Percentiles rank a stretch among this genome's conserved stretches.
Conservation (phyloP, 2,888 invertebrate species). For the Dryobota labecula region DNA sequence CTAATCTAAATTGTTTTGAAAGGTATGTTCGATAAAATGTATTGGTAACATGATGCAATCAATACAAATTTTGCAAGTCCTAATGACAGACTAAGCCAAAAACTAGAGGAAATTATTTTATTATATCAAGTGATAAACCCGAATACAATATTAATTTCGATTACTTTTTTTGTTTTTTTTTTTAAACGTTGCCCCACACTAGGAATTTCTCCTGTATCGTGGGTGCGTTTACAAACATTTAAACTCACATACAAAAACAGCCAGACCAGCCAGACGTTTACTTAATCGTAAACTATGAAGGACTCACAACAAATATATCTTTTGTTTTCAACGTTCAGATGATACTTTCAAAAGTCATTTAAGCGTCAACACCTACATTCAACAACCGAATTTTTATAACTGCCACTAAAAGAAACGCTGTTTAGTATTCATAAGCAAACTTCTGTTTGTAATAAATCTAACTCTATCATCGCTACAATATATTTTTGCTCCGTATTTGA, state of each 20-base stretch:
- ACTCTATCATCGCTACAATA: conserved; percentile 11
- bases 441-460: conserved; percentile 51
- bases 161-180: too few species aligned
- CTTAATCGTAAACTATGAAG: conserved; percentile 9
- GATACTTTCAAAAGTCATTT: conserved; percentile 14
- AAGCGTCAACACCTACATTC: conserved; percentile 38
- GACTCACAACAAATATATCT: neutral
- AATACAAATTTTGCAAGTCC: conserved; percentile 31
- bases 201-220: too few species aligned
- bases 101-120: conserved; percentile 11
- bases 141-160: conserved; percentile 18
- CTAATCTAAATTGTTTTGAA: conserved; percentile 61
- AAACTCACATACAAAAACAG: too few species aligned
- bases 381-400: conserved; percentile 45
- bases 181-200: too few species aligned
- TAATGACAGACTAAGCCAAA: neutral
- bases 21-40: conserved; percentile 50
- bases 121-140: neutral
- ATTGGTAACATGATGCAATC: conserved; percentile 53
- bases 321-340: neutral
- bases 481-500: conserved; percentile 21
- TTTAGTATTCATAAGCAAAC: conserved; percentile 48
- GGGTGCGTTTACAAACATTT: too few species aligned
- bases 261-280: too few species aligned
- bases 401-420: conserved; percentile 30